Evolutionary conservation across 2,113 vertebrate species (phyloP), one percentile per base, ranked within the genome.

Genomic region (Suncus etruscus): DNA sequence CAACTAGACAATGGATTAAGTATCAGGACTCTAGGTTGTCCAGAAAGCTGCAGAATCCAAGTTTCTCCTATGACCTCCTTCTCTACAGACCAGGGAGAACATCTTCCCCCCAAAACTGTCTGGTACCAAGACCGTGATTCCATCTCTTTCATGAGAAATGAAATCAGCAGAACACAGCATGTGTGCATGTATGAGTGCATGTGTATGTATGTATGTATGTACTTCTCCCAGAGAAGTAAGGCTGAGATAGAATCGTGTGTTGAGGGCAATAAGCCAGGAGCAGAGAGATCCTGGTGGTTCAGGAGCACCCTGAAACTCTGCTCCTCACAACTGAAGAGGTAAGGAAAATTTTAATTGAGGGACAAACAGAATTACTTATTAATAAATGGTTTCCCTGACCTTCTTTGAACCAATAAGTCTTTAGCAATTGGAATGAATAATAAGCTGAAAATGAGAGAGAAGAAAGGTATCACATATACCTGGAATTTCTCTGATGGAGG

Each of bases 231-330:
- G 18, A 47, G 31, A 11, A 70, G 1, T 1, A 8, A 63, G 6
- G 11, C 6, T 39, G 3, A 25, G 51, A 32, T 0, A 5, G 31
- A 5, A 3, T 10, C 32, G 31, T 76, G 15, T 48, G 47, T 18
- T 9, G 5, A 3, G 32, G 27, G 0, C 1, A 72, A 54, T 51
- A 3, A 16, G 20, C 11, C 22, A 22, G 39, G 25, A 10, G 32
- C 1, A 1, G 66, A 81, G 25, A 27, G 15, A 8, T 22, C 22
- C 8, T 11, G 22, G 22, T 7, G 11, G 20, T 76, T 24, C 18
- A 47, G 45, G 9, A 86, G 45, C 58, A 31, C 27, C 11, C 15
- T 22, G 58, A 74, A 3, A 0, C 63, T 1, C 31, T 54, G 29
- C 24, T 7, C 31, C 72, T 27, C 16, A 12, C 2, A 76, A 22